Conservation (phyloP, 2,113 vertebrate species). For the Climacteris rufus region DNA sequence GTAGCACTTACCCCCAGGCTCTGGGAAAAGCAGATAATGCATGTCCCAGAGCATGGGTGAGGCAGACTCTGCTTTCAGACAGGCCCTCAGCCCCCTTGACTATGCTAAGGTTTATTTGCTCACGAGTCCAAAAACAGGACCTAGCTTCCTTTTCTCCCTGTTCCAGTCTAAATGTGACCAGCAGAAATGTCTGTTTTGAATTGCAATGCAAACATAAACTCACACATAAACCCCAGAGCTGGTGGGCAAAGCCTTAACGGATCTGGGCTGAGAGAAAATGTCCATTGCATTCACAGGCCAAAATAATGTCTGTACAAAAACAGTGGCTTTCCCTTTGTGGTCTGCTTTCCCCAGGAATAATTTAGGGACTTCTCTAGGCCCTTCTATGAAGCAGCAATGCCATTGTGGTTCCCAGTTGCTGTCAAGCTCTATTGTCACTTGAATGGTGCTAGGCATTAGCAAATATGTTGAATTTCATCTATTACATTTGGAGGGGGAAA, state of each 20-base stretch:
- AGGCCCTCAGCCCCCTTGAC: too few species aligned
- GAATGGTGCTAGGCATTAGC: not conserved
- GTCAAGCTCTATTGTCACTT: not conserved
- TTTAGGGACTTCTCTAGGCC: not conserved
- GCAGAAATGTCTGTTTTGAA: not conserved
- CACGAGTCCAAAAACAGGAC: not conserved
- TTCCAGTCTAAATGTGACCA: not conserved
- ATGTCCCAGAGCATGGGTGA: not conserved
- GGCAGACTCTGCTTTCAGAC: not conserved
- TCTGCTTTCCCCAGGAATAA: not conserved
- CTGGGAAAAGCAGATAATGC: not conserved
- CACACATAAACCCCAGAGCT: not conserved
- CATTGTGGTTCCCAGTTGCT: not conserved
- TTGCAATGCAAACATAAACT: not conserved
- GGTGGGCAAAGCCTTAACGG: not conserved
- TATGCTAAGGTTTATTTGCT: not conserved
- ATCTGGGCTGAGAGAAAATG: not conserved
- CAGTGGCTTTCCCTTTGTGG: not conserved
- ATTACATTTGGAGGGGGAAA: not conserved
- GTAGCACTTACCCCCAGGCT: not conserved
- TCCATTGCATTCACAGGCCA: rapidly evolving
- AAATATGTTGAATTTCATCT: not conserved
- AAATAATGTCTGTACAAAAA: not conserved
- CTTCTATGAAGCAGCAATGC: not conserved
- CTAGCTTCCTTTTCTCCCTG: not conserved